A percentile compares a stretch with the other conserved stretches of the same genome.
Conservation (phyloP, 1,140 invertebrate genomes). For the Brachionus koreanus region DNA sequence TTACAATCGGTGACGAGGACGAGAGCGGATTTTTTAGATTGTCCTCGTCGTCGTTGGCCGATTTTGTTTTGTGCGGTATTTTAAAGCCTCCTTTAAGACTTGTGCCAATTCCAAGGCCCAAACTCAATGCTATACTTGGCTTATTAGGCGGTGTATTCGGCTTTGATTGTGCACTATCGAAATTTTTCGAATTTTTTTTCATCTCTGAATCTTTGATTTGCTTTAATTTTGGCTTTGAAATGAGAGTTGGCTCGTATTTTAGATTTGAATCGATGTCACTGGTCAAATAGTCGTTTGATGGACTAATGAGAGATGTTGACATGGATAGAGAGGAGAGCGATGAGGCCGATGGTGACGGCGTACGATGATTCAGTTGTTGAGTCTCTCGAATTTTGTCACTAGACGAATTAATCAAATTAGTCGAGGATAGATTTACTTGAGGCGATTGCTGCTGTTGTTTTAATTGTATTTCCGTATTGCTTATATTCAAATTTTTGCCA, state of each 20-base stretch:
- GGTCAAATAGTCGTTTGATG: neutral
- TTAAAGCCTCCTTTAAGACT: neutral
- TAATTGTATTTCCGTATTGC: slow-evolving; percentile 23
- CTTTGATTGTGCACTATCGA: neutral
- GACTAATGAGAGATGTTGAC: neutral
- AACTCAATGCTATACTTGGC: neutral
- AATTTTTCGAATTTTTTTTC: slow-evolving; percentile 8
- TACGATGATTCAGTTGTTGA: neutral
- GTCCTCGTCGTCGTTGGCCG: neutral
- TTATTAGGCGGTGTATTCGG: slow-evolving; percentile 9
- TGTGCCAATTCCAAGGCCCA: neutral
- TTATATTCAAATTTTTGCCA: neutral
- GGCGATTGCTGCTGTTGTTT: slow-evolving; percentile 9
- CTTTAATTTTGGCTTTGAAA: neutral
- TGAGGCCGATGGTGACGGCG: neutral
- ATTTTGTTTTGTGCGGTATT: slow-evolving; percentile 29
- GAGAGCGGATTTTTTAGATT: neutral
- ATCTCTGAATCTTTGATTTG: slow-evolving; percentile 9
- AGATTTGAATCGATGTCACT: neutral
- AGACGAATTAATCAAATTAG: slow-evolving; percentile 2
- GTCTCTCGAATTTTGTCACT: neutral
- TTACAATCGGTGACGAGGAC: neutral
- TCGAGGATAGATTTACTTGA: neutral
- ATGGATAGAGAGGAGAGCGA: neutral
- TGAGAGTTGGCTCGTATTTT: slow-evolving; percentile 7